These are phyloP conservation scores for Mungos mungo DNA, from an alignment of 2,113 vertebrate species.

Conservation along the genomic window DNA sequence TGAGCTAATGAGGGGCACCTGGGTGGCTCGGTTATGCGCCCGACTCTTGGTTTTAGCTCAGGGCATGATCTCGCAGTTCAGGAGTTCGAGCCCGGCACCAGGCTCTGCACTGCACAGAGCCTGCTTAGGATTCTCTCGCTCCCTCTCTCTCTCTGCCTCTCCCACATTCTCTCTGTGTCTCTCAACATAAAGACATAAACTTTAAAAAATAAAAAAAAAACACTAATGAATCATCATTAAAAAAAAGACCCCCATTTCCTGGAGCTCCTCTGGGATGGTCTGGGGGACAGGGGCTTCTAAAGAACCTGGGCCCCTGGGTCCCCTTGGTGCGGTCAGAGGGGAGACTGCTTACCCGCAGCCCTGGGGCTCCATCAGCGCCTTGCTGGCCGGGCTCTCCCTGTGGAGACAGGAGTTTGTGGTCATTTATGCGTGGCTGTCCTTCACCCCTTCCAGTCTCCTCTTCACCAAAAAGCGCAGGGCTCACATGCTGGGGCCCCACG, in stretches of 20 bases:
- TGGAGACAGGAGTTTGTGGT: not conserved
- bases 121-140: too few species aligned
- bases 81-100: too few species aligned
- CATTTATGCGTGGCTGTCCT: not conserved
- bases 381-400: constrained; percentile 92
- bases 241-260: not conserved
- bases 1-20: not conserved
- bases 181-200: too few species aligned
- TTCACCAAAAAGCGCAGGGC: not conserved
- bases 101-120: too few species aligned
- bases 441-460: accelerated
- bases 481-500: not conserved
- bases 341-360: constrained; percentile 82
- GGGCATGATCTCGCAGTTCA: too few species aligned
- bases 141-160: too few species aligned
- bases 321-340: accelerated
- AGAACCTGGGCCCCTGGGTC: not conserved
- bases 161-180: too few species aligned
- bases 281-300: not conserved
- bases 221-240: not conserved
- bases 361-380: constrained; percentile 81
- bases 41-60: too few species aligned
- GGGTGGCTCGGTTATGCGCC: too few species aligned
- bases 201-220: not conserved
- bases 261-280: not conserved